phyloP scores from a whole-genome alignment of 2,888 invertebrate species.

The Parasteatoda lunata region DNA sequence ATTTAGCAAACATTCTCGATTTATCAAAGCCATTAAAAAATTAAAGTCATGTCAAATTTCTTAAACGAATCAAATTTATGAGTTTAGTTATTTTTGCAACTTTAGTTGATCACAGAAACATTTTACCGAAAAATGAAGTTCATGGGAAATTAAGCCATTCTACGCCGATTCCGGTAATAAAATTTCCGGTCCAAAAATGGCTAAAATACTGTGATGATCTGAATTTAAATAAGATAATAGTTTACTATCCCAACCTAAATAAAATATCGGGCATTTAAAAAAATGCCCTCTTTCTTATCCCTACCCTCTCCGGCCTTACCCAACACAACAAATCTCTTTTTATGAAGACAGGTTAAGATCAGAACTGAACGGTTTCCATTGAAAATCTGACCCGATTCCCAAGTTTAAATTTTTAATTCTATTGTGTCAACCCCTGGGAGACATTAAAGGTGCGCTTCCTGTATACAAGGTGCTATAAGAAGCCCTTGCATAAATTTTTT shows the following conservation, averaged over 20 bases:
- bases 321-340: constrained; percentile 44
- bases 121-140: too few species aligned
- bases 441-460: constrained; percentile 30
- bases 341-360: constrained; percentile 57
- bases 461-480: constrained; percentile 35
- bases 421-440: background rate
- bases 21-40: too few species aligned
- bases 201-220: background rate
- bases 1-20: too few species aligned
- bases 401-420: constrained; percentile 64
- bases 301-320: constrained; percentile 10
- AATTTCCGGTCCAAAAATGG: background rate
- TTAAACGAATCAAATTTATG: too few species aligned
- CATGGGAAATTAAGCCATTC: too few species aligned
- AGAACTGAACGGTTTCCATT: background rate
- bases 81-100: too few species aligned
- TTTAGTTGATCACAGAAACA: too few species aligned
- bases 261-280: background rate
- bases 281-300: constrained; percentile 20
- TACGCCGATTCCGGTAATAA: background rate
- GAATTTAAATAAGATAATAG: background rate
- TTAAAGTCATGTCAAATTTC: too few species aligned
- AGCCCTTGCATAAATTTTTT: constrained; percentile 40
- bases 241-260: constrained; percentile 33
- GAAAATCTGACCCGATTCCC: constrained; percentile 45